Base-by-base conservation (phyloP, 2,797 vertebrate genomes). In the Microctenopoma stevenorrisi region DNA sequence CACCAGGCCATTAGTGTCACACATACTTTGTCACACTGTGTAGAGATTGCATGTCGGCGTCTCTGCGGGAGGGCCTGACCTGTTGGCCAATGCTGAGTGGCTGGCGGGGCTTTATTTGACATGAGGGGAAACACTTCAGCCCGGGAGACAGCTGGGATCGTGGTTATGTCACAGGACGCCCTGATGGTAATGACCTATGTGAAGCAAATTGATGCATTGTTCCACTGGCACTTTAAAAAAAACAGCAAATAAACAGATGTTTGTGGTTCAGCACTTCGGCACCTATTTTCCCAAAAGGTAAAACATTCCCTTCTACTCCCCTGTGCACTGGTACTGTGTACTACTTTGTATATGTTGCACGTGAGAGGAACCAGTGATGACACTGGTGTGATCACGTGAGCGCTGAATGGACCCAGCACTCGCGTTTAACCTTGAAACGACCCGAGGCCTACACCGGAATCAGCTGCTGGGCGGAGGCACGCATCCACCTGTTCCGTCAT, bases 401-500 rank as follows among this genome's bases (percentile, higher is more conserved):
- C 7, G 58, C 56, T 38, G 35, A 53, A 44, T 4, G 50, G 22
- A 51, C 40, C 46, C 61, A 16, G 7, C 61, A 26, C 49, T 60
- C 37, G 63, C 63, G 6, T 15, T 37, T 88, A 81, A 92, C 91
- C 91, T 92, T 92, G 86, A 88, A 81, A 90, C 82, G 88, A 92
- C 90, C 88, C 78, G 1, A 73, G 67, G 58, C 78, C 25, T 10
- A 6, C 74, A 28, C 52, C 49, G n/a, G 62, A 38, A 73, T 56
- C 58, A 44, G 42, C 61, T 11, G 33, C 67, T 12, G 76, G 56
- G 70, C 79, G 33, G 72, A 64, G 53, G 76, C 84, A 33, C 22
- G 22, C 0, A 52, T 66, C 72, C 86, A 86, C 81, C 84, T 87
- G 87, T 85, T 90, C 83, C 57, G 76, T 74, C 80, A 82, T 73